Evolutionary conservation across 2,888 invertebrate genomes (phyloP), one percentile per base, ranked within the genome.

Genomic region (Ophion ellenae): DNA sequence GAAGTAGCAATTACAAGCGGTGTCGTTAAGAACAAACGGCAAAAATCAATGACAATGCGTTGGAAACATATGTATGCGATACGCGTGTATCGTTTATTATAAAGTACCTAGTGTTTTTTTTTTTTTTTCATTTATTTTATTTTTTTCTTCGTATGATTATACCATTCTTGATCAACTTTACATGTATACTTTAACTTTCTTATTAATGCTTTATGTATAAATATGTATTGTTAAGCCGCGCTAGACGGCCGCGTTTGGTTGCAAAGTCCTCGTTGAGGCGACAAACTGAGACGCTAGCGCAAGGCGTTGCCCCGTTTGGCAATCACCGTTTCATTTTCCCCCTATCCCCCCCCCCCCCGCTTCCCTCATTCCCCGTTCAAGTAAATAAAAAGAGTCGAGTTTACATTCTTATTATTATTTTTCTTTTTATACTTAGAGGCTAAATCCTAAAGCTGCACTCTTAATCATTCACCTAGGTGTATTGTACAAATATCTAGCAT

Each of bases 401-500:
- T 91, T 90, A 91, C 91, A 90, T 88, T 88, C 86, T 88, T 81
- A 80, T 80, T 75, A 70, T 85, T 67, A 84, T 88, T 85, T 83
- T 73, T 66, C 20, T 75, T 73, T 79, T 75, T 89, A 90, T 88
- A 91, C 92, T 94, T 93, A 93, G 88, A 91, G 90, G 89, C 92
- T 94, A 94, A 90, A 91, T 87, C 90, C 93, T 94, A 94, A 93
- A 94, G 94, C 94, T 94, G 93, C 94, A 93, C 92, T 92, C 93
- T 92, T 91, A 84, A 92, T 93, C 92, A 92, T 93, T 93, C 93
- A 93, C 90, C 93, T 94, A 94, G 90, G 91, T 92, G 91, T 94
- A 94, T 94, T 93, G 93, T 94, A 94, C 94, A 94, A 94, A 94
- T 93, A 93, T 92, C 93, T 93, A 93, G 90, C 93, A 93, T 93